Base-by-base conservation (phyloP, 2,888 invertebrate genomes). In the Cephus spinipes region DNA sequence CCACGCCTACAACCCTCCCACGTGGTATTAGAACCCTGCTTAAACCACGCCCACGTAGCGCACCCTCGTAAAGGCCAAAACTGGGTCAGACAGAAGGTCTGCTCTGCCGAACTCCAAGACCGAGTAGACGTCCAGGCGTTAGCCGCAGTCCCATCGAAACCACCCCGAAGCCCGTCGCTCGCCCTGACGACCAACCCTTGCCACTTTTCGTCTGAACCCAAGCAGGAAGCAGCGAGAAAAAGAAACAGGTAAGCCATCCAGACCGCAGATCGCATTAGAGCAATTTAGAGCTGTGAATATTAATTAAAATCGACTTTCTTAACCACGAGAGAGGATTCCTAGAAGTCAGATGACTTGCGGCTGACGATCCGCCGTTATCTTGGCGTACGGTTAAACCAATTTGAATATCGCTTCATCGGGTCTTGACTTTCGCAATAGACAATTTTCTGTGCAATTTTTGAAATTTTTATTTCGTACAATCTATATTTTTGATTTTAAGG, bases 81-180 rank as follows among this genome's bases (percentile, higher is more conserved):
- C 86, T 90, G 87, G 89, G 89, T 89, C 89, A 89, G 84, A 77
- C 82, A 83, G 83, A 85, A 31, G 40, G 40, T 40, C 30, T 32
- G 32, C 69, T 32, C 69, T 76, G 34, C 80, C 77, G 79, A 79
- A 81, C 77, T 76, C 76, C 69, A 75, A 80, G 81, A 79, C 74
- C 78, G 79, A 80, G 78, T 80, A 78, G 80, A 80, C 79, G 82
- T 80, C 79, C 80, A 79, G 81, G 82, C 82, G 83, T 83, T 84
- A 84, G 83, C 84, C 84, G 85, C 88, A 88, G 90, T 90, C 90
- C 90, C 89, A 89, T 88, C 82, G 89, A 90, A 89, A 87, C 90
- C 89, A 89, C 89, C 91, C 89, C 86, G 87, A 89, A 86, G 89
- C 88, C 89, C 88, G 86, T 86, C 88, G 85, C 79, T 85, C 84